Base-by-base conservation (phyloP, 1,140 invertebrate species). In the Hylyphantes graminicola region DNA sequence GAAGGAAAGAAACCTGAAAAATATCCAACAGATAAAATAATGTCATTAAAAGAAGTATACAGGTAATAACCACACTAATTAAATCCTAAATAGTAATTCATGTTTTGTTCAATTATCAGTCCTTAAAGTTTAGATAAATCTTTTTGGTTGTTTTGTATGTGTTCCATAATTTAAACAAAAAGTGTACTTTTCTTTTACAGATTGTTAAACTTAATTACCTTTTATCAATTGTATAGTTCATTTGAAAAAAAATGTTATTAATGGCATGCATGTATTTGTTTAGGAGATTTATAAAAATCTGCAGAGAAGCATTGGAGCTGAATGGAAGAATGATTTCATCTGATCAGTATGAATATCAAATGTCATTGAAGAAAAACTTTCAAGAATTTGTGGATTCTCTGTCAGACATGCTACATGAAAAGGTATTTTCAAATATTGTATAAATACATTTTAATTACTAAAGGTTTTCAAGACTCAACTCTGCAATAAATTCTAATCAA, bases 321-420 rank as follows among this genome's bases (percentile, higher is more conserved):
- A 97, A 97, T 90, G 94, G 93, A 19, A 94, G 94, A 87, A 90
- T 97, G 68, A 96, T 97, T 86, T 93, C 93, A 57, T 92, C 93
- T 7, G 96, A 97, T 90, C 96, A 97, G 88, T 92, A 94, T 48
- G 94, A 97, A 87, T 98, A 98, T 88, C 96, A 98, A 88, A 94
- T 95, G 88, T 94, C 94, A 0, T 89, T 97, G 9, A 93, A 94
- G 87, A 91, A 93, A 54, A 97, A 96, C 89, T 97, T 95, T 90
- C 93, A 94, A 87, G 96, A 97, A 87, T 91, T 97, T 21, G 95
- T 94, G 82, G 92, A 93, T 77, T 93, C 93, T 61, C 91, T 97
- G n/a, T 76, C 82, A 15, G 82, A 67, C 59, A 85, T 85, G 82
- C 19, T 85, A 13, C 74, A 76, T 59, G 82, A 85, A 61, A 85